Evolutionary conservation across 92 coral and sea anemone species (phyloP).

Genomic region (Diadumene lineata): DNA sequence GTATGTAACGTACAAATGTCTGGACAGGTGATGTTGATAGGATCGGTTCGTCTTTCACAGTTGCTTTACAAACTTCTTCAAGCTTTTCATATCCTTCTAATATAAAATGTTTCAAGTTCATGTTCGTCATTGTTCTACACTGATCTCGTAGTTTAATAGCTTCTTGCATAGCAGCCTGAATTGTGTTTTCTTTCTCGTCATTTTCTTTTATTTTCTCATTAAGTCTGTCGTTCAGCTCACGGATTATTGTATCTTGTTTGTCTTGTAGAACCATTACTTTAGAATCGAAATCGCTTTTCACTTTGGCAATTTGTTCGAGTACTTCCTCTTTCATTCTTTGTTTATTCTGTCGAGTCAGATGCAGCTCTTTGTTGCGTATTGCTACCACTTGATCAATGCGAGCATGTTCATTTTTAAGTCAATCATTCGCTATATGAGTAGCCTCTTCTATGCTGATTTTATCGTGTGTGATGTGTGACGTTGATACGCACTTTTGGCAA

Average conservation of each 20-base stretch:
- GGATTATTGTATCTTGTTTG: not conserved
- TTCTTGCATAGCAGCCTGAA: not conserved
- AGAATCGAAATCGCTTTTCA: not conserved
- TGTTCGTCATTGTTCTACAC: not conserved
- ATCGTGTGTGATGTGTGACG: not conserved
- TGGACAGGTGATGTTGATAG: not conserved
- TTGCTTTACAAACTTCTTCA: not conserved
- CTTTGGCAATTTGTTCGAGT: not conserved
- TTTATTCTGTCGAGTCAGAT: conserved; percentile 1
- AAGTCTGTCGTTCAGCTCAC: not conserved
- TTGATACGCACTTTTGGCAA: conserved; percentile 1
- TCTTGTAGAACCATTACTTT: not conserved
- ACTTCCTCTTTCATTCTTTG: not conserved
- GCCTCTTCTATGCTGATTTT: conserved; percentile 10
- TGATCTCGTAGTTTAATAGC: not conserved
- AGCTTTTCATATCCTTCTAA: not conserved
- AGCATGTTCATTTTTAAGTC: not conserved
- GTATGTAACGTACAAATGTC: not conserved
- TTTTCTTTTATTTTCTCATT: not conserved
- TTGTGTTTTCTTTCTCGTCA: not conserved
- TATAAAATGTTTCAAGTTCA: not conserved
- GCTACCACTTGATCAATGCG: not conserved
- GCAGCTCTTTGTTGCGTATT: not conserved
- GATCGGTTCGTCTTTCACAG: not conserved
- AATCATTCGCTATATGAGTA: not conserved